A percentile compares a stretch with the other conserved stretches of the same genome.
phyloP scores from a whole-genome alignment of 2,113 vertebrate species.

The Anser brachyrhynchus region DNA sequence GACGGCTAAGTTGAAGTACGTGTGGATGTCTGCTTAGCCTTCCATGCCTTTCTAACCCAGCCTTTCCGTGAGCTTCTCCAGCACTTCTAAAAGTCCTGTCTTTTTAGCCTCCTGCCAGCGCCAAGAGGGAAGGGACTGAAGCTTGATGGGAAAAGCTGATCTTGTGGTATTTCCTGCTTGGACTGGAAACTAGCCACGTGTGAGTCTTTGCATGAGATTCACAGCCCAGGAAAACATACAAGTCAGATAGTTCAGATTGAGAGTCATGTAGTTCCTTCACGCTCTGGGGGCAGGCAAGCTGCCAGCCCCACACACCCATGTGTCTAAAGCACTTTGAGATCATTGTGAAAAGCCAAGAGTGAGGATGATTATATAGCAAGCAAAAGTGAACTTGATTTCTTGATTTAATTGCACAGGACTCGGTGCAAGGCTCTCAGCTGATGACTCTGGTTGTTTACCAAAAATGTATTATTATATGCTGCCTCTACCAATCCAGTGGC shows the following conservation, averaged over 20 bases:
- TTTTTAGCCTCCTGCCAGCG: neutral
- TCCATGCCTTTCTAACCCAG: neutral
- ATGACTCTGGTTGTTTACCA: neutral
- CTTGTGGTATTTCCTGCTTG: neutral
- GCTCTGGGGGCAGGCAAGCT: neutral
- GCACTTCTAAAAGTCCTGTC: neutral
- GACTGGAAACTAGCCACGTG: neutral
- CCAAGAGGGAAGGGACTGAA: neutral
- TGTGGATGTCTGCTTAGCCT: no score
- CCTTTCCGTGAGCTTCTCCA: neutral
- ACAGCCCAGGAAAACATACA: neutral
- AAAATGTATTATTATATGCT: fast-evolving
- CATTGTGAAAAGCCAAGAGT: neutral
- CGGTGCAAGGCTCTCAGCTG: neutral
- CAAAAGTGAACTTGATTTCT: neutral
- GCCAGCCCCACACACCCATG: neutral
- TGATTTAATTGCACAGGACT: neutral
- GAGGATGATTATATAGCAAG: neutral
- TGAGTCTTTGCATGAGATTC: neutral
- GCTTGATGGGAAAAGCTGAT: neutral
- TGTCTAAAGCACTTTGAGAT: neutral
- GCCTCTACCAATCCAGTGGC: neutral
- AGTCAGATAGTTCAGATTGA: neutral
- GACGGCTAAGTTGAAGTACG: neutral
- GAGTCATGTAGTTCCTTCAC: neutral